These are phyloP conservation scores for Cremastobaeus sp. DNA, from an alignment of 2,888 invertebrate genomes.

Conservation along the genomic window DNA sequence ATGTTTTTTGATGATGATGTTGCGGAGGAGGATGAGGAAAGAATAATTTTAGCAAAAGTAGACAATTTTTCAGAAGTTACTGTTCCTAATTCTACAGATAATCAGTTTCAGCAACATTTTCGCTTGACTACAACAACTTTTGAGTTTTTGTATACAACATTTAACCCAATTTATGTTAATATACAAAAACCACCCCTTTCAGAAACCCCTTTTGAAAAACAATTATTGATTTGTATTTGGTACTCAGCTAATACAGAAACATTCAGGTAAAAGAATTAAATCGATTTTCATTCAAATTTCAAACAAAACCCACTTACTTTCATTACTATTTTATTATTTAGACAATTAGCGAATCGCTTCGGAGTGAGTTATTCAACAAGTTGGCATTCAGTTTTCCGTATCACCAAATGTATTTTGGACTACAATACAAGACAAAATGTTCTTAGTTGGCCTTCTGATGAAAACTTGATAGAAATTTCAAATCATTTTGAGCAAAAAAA, in stretches of 20 bases:
- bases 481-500: too few species aligned
- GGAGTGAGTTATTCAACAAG: neutral
- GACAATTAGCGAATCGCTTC: conserved; percentile 6
- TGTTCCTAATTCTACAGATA: neutral
- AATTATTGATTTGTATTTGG: conserved; percentile 1
- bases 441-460: neutral
- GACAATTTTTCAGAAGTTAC: conserved; percentile 6
- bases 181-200: neutral
- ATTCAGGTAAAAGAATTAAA: too few species aligned
- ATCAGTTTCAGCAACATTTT: conserved; percentile 3
- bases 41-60: neutral
- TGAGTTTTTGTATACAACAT: neutral
- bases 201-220: neutral
- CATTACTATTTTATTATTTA: neutral
- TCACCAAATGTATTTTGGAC: neutral
- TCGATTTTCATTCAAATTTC: too few species aligned
- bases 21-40: conserved; percentile 3
- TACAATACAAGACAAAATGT: neutral
- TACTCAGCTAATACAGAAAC: conserved; percentile 2
- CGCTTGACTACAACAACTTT: conserved; percentile 2
- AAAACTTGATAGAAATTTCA: too few species aligned
- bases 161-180: neutral
- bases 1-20: conserved; percentile 3
- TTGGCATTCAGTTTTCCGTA: neutral
- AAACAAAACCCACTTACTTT: conserved; percentile 1